These are phyloP conservation scores for Philopotamus ludificatus DNA, from an alignment of 1,140 invertebrate genomes.

Conservation along the genomic window DNA sequence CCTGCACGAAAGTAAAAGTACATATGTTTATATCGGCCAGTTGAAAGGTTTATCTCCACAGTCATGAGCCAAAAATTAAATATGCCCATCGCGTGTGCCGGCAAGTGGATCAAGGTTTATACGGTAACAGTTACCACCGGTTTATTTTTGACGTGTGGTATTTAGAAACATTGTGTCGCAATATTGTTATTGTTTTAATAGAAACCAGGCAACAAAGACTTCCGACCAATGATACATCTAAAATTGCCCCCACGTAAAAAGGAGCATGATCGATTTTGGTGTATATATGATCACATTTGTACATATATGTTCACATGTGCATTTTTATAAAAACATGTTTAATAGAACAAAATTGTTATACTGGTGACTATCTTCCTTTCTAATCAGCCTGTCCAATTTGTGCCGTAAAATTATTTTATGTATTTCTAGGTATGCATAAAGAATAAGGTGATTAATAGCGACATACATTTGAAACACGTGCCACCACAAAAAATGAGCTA, in stretches of 20 bases:
- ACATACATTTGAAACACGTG: too few relatives aligned
- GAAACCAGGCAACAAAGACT: conserved; percentile 8
- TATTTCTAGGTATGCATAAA: too few relatives aligned
- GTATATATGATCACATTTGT: too few relatives aligned
- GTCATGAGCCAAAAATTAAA: conserved; percentile 14
- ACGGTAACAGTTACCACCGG: conserved; percentile 6
- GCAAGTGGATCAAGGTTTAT: conserved; percentile 17
- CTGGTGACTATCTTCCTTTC: too few relatives aligned
- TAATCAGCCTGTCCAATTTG: too few relatives aligned
- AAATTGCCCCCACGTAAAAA: not conserved
- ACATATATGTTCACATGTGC: too few relatives aligned
- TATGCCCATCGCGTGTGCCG: conserved; percentile 20
- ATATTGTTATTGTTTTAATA: conserved; percentile 3
- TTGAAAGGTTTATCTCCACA: not conserved
- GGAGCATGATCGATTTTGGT: too few relatives aligned
- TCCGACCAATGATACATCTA: not conserved
- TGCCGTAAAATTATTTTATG: too few relatives aligned
- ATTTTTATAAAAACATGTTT: too few relatives aligned
- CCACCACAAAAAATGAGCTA: too few relatives aligned
- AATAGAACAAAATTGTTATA: too few relatives aligned
- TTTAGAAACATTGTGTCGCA: not conserved
- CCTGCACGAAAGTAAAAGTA: not conserved
- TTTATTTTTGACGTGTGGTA: conserved; percentile 13
- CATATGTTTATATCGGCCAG: not conserved
- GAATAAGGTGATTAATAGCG: too few relatives aligned